Percentiles rank a stretch among this genome's conserved stretches.
Evolutionary conservation across 2,888 invertebrate genomes (phyloP).

Genomic region (Aproaerema taeniolella): DNA sequence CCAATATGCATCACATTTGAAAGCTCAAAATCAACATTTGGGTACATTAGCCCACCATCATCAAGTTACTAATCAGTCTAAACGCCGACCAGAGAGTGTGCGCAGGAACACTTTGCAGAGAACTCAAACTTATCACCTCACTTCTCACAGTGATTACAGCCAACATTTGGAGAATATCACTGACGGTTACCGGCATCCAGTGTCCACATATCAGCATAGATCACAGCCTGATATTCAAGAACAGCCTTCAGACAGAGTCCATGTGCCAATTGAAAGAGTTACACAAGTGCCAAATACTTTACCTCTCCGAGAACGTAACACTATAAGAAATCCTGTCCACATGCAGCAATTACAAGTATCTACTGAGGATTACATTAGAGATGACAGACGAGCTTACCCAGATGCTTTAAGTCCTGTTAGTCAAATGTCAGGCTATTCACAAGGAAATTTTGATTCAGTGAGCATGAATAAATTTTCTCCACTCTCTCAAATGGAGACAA

Average conservation of each 20-base stretch:
- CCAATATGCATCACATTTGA: slow-evolving; percentile 70
- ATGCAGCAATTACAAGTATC: slow-evolving; percentile 62
- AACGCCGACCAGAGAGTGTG: slow-evolving; percentile 51
- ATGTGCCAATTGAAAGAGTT: slow-evolving; percentile 49
- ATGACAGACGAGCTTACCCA: slow-evolving; percentile 48
- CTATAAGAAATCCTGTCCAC: slow-evolving; percentile 53
- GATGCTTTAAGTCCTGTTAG: slow-evolving; percentile 63
- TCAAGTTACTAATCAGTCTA: slow-evolving; percentile 49
- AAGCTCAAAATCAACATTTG: slow-evolving; percentile 66
- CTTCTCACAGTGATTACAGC: slow-evolving; percentile 70
- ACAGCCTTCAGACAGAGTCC: slow-evolving; percentile 38
- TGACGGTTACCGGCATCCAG: slow-evolving; percentile 48
- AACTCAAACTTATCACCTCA: slow-evolving; percentile 71
- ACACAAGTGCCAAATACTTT: slow-evolving; percentile 57
- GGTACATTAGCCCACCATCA: slow-evolving; percentile 56
- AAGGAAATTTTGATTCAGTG: slow-evolving; percentile 57
- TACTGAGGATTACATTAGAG: slow-evolving; percentile 56
- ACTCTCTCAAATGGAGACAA: slow-evolving; percentile 55
- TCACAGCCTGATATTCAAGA: slow-evolving; percentile 68
- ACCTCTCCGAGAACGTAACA: slow-evolving; percentile 59
- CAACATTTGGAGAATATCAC: slow-evolving; percentile 62
- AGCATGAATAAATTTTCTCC: slow-evolving; percentile 66
- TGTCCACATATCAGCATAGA: slow-evolving; percentile 53
- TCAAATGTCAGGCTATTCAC: slow-evolving; percentile 59
- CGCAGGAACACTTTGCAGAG: slow-evolving; percentile 64